phyloP scores from a whole-genome alignment of 2,888 invertebrate species.

The Alcis repandata region DNA sequence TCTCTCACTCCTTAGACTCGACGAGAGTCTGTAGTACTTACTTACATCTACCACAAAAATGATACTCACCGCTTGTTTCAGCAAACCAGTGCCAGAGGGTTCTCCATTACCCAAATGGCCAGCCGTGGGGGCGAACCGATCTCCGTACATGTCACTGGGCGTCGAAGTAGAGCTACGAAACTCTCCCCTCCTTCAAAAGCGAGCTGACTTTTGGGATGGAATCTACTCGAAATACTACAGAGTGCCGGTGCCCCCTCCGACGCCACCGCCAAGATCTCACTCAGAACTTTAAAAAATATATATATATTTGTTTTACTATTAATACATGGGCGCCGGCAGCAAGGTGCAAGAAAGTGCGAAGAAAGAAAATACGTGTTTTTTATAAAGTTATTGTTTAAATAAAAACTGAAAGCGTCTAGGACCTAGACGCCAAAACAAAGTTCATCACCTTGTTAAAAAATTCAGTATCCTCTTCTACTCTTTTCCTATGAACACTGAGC shows the following conservation, averaged over 20 bases:
- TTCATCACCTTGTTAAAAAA: too few relatives aligned
- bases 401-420: too few relatives aligned
- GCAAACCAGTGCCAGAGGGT: conserved; percentile 56
- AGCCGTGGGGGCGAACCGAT: conserved; percentile 44
- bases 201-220: conserved; percentile 58
- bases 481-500: too few relatives aligned
- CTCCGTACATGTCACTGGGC: conserved; percentile 60
- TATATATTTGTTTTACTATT: too few relatives aligned
- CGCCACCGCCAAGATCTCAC: conserved; percentile 28
- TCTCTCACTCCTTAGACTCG: too few relatives aligned
- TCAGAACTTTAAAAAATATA: conserved; percentile 32
- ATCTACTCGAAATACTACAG: conserved; percentile 61
- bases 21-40: too few relatives aligned
- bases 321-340: too few relatives aligned
- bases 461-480: too few relatives aligned
- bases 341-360: neutral
- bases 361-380: too few relatives aligned
- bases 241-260: conserved; percentile 53
- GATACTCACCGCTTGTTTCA: conserved; percentile 40
- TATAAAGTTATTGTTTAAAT: too few relatives aligned
- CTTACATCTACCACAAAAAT: too few relatives aligned
- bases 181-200: conserved; percentile 46
- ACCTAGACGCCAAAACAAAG: too few relatives aligned
- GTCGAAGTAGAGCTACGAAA: conserved; percentile 48
- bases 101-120: conserved; percentile 57